Conservation (phyloP, 2,888 invertebrate genomes). For the Philonicus albiceps region DNA sequence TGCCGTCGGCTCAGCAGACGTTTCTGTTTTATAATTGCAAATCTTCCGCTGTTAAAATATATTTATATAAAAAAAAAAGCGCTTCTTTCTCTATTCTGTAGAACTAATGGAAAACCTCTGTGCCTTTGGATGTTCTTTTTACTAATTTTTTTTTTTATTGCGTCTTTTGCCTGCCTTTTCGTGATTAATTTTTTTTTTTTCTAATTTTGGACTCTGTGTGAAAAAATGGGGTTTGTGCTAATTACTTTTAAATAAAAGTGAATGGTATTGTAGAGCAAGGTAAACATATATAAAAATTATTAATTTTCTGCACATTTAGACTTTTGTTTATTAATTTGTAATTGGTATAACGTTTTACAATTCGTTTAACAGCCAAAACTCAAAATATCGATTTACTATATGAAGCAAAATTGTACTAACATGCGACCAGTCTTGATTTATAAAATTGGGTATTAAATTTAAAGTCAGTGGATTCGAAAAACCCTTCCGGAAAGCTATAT, state of each 20-base stretch:
- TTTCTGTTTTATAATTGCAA: neutral
- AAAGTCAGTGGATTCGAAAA: no score
- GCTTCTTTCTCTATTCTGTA: conserved; percentile 1
- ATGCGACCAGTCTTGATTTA: no score
- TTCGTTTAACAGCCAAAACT: no score
- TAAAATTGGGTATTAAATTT: no score
- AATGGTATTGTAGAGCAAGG: neutral
- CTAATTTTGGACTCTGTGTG: neutral
- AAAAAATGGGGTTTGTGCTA: neutral
- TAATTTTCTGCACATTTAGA: neutral
- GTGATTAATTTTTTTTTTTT: neutral
- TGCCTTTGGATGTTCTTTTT: neutral
- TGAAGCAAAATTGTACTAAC: no score
- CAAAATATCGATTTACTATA: no score
- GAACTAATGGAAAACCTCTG: neutral
- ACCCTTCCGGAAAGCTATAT: no score
- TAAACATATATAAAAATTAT: neutral
- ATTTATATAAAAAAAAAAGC: neutral
- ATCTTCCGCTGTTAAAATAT: neutral
- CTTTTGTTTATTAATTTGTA: neutral
- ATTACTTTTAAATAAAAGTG: neutral
- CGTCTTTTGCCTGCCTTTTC: neutral
- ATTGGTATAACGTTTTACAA: no score
- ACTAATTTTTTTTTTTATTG: neutral
- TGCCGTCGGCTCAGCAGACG: neutral